These are phyloP conservation scores for Dromas ardeola DNA, from an alignment of 2,113 vertebrate genomes.

Conservation along the genomic window DNA sequence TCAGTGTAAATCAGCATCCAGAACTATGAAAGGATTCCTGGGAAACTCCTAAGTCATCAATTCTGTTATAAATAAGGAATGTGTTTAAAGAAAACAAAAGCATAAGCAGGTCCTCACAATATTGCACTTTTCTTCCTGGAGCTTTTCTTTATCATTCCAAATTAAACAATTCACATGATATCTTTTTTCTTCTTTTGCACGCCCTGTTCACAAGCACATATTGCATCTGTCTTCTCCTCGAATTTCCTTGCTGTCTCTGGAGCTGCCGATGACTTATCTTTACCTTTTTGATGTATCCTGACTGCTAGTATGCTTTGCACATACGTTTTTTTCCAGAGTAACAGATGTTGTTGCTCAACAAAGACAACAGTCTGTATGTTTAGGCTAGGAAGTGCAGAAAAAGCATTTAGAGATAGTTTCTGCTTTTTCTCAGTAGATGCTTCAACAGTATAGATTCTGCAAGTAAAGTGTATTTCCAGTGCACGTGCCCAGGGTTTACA, in stretches of 20 bases:
- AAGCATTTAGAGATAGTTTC: not conserved
- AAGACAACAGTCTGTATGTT: not conserved
- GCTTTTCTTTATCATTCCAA: not conserved
- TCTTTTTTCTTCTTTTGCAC: not conserved
- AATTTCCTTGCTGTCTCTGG: not conserved
- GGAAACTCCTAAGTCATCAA: not conserved
- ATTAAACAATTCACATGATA: not conserved
- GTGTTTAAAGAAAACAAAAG: not conserved
- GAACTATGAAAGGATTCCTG: not conserved
- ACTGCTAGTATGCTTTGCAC: not conserved
- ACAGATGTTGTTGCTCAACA: not conserved
- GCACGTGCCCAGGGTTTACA: not conserved
- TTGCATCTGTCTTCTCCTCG: not conserved
- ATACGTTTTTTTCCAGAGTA: not conserved
- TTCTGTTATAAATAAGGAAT: not conserved
- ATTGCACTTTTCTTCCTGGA: not conserved
- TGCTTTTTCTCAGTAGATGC: slow-evolving; percentile 18
- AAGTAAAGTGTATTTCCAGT: not conserved
- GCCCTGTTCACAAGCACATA: not conserved
- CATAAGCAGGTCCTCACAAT: not conserved
- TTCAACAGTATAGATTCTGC: not conserved
- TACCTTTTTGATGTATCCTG: not conserved
- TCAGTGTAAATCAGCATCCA: not conserved
- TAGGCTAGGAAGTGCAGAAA: slow-evolving; percentile 5
- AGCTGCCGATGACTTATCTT: not conserved